Conservation (phyloP, 2,888 invertebrate genomes). For the Rhodophaea formosa region DNA sequence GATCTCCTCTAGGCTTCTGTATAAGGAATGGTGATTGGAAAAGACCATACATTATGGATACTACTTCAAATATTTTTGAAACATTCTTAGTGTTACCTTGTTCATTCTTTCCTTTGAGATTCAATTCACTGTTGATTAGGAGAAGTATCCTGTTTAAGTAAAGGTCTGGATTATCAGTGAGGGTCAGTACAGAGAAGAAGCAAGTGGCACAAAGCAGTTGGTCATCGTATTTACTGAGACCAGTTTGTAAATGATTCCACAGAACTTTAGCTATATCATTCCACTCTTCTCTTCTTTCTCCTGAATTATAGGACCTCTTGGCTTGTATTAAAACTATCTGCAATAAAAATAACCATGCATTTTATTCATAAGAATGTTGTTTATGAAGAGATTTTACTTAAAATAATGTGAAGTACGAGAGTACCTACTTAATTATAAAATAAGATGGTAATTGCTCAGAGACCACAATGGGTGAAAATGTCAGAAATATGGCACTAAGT, state of each 20-base stretch:
- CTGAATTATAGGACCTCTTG: slow-evolving; percentile 34
- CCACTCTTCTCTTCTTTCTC: slow-evolving; percentile 35
- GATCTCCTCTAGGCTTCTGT: slow-evolving; percentile 30
- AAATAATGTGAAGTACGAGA: too few species aligned
- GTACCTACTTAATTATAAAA: too few species aligned
- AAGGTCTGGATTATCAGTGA: slow-evolving; percentile 41
- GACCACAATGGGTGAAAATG: too few species aligned
- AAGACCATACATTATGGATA: slow-evolving; percentile 69
- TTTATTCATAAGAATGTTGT: too few species aligned
- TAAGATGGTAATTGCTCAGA: too few species aligned
- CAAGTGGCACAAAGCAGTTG: slow-evolving; percentile 68
- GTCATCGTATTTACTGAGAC: slow-evolving; percentile 57
- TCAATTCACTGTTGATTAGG: slow-evolving; percentile 41
- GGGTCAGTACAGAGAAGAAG: slow-evolving; percentile 54
- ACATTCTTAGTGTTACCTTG: slow-evolving; percentile 28
- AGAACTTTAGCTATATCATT: slow-evolving; percentile 43
- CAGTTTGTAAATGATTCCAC: slow-evolving; percentile 54
- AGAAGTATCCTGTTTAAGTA: slow-evolving; percentile 45
- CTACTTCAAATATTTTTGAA: slow-evolving; percentile 37
- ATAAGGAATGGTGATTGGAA: slow-evolving; percentile 64
- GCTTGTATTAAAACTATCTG: slow-evolving; percentile 52
- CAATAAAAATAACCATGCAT: slow-evolving; percentile 25
- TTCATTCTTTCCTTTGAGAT: slow-evolving; percentile 24
- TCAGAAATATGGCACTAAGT: too few species aligned
- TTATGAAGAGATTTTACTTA: too few species aligned